Evolutionary conservation across 1,140 invertebrate genomes (phyloP).

Genomic region (Anoplophora glabripennis): DNA sequence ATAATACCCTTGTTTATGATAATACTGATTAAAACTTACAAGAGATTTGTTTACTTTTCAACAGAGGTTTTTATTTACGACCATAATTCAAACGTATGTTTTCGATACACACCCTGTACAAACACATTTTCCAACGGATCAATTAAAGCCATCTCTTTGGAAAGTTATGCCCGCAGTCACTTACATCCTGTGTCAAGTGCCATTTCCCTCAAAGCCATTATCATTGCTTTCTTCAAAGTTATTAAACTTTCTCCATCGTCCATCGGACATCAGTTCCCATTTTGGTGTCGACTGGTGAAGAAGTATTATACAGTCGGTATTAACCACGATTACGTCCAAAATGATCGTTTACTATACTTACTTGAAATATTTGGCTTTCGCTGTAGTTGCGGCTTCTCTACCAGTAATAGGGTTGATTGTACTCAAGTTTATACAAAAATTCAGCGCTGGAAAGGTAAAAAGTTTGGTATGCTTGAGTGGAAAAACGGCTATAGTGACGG

Average conservation of each 20-base stretch:
- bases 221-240: slow-evolving; percentile 25
- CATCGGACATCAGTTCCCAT: not conserved
- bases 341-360: slow-evolving; percentile 27
- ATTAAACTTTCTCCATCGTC: not conserved
- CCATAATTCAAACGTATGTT: no score
- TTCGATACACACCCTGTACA: no score
- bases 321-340: slow-evolving; percentile 1
- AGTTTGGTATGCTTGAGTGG: slow-evolving; percentile 38
- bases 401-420: slow-evolving; percentile 31
- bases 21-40: no score
- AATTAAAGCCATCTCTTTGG: no score
- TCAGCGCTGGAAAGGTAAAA: slow-evolving; percentile 30
- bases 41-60: no score
- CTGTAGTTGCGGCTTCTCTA: slow-evolving; percentile 23
- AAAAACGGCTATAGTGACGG: slow-evolving; percentile 39
- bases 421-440: slow-evolving; percentile 37
- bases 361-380: slow-evolving; percentile 33
- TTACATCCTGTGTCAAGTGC: slow-evolving; percentile 27
- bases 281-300: not conserved
- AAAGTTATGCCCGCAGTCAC: no score
- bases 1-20: no score
- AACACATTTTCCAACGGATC: no score
- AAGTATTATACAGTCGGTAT: not conserved
- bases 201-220: slow-evolving; percentile 27
- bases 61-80: no score